These are phyloP conservation scores for Petrocephalus sullivani DNA, from an alignment of 2,797 vertebrate genomes.

Conservation along the genomic window DNA sequence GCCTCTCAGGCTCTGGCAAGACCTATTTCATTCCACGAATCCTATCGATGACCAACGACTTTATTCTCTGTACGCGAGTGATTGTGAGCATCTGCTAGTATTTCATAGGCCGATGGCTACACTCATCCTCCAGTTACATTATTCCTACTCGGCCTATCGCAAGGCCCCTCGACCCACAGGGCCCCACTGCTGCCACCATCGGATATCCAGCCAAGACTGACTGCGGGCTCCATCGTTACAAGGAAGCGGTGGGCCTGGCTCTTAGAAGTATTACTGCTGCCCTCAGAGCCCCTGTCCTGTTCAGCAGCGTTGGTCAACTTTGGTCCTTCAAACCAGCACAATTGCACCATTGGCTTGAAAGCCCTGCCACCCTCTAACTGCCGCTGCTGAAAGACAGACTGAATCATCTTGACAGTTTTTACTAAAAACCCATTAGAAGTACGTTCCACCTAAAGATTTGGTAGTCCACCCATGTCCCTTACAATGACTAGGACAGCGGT, in stretches of 20 bases:
- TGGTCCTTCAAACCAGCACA: background rate
- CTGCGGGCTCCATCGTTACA: background rate
- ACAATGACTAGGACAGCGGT: background rate
- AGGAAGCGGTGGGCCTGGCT: background rate
- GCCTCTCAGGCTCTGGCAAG: too few species aligned
- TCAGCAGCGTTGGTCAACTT: background rate
- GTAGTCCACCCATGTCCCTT: background rate
- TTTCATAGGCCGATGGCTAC: background rate
- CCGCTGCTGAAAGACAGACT: background rate
- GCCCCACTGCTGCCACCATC: background rate
- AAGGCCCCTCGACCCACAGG: background rate
- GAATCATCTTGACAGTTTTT: background rate
- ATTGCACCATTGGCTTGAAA: background rate
- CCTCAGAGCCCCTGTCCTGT: background rate
- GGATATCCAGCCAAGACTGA: background rate
- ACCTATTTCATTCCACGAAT: too few species aligned
- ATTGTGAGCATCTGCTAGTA: background rate
- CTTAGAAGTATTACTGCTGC: background rate
- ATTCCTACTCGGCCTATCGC: background rate
- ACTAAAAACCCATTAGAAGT: background rate
- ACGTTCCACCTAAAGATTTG: background rate
- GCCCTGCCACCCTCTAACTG: background rate
- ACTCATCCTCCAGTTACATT: background rate
- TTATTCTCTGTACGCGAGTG: background rate
- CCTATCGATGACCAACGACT: too few species aligned